A percentile compares a stretch with the other conserved stretches of the same genome.
Evolutionary conservation across 2,888 invertebrate genomes (phyloP).

Genomic region (Podotricha telesiphe): DNA sequence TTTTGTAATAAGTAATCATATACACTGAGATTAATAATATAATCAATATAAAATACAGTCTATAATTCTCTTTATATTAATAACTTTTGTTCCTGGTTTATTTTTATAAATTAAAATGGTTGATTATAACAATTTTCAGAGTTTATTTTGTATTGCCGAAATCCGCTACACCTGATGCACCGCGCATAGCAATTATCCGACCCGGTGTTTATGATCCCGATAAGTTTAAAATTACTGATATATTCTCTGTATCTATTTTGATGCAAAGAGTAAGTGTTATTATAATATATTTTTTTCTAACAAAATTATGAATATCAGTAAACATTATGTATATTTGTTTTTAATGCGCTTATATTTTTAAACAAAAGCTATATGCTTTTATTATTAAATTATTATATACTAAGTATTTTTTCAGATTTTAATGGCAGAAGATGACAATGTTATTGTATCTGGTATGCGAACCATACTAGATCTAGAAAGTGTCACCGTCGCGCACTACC

Average conservation of each 20-base stretch:
- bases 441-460: conserved; percentile 60
- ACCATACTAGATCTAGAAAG: conserved; percentile 72
- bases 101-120: not conserved
- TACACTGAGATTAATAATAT: no score
- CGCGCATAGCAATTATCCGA: conserved; percentile 75
- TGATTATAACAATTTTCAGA: conserved; percentile 41
- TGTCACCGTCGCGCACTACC: conserved; percentile 66
- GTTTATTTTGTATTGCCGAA: conserved; percentile 51
- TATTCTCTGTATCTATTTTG: conserved; percentile 54
- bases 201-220: conserved; percentile 50
- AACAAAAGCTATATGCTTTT: no score
- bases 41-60: no score
- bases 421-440: conserved; percentile 73
- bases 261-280: conserved; percentile 51
- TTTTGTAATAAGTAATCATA: no score
- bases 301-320: no score
- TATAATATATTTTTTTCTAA: not conserved
- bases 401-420: conserved; percentile 54
- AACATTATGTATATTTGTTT: no score
- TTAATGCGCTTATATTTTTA: no score
- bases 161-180: conserved; percentile 50
- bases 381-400: not conserved
- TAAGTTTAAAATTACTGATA: conserved; percentile 54
- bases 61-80: not conserved
- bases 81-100: not conserved